A percentile compares a stretch with the other conserved stretches of the same genome.
Evolutionary conservation across 2,113 vertebrate genomes (phyloP).

Genomic region (Spheniscus mendiculus): DNA sequence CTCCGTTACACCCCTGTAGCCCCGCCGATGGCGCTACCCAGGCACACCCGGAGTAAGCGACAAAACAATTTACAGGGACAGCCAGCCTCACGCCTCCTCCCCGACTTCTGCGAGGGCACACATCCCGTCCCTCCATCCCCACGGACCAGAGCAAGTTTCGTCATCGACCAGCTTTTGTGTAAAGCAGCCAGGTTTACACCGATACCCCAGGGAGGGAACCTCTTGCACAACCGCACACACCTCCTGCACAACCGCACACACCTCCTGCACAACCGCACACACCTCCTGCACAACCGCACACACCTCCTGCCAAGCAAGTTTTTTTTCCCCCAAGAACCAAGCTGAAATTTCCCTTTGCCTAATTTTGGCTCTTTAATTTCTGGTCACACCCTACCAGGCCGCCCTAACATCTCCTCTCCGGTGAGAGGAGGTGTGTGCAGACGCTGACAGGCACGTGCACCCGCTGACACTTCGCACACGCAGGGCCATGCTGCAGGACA

Average conservation of each 20-base stretch:
- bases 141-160: rapidly evolving
- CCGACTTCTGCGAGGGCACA: rapidly evolving
- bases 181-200: not conserved
- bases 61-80: not conserved
- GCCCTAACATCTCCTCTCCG: not conserved
- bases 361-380: not conserved
- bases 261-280: not conserved
- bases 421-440: not conserved
- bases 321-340: not conserved
- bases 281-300: too few relatives aligned
- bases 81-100: not conserved
- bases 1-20: not conserved
- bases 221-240: not conserved
- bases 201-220: not conserved
- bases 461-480: rapidly evolving
- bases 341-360: not conserved
- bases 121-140: not conserved
- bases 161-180: not conserved
- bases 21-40: rapidly evolving
- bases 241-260: not conserved
- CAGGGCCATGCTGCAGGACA: not conserved
- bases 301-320: not conserved
- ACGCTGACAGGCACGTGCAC: rapidly evolving
- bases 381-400: not conserved
- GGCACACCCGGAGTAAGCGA: rapidly evolving